Evolutionary conservation across 2,113 vertebrate species (phyloP).

Genomic region (Azemiops feae): DNA sequence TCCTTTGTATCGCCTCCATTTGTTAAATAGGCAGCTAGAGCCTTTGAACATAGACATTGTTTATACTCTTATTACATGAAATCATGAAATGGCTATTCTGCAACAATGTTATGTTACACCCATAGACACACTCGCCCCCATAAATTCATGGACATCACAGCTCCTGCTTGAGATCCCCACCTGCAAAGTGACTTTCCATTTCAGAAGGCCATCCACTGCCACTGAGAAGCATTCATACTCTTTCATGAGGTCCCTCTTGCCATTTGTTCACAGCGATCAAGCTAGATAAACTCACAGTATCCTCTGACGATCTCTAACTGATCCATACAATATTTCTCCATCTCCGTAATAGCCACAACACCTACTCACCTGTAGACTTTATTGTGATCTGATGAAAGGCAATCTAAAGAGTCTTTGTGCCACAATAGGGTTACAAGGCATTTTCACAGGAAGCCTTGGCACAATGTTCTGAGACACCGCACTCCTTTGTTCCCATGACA

Average conservation of each 20-base stretch:
- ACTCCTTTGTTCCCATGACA: neutral
- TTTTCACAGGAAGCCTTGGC: neutral
- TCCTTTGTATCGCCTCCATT: neutral
- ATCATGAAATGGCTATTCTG: neutral
- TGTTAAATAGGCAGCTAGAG: neutral
- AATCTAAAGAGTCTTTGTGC: conserved; percentile 28
- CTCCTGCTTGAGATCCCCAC: neutral
- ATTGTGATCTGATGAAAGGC: conserved; percentile 26
- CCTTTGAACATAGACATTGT: neutral
- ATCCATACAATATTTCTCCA: neutral
- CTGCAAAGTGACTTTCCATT: neutral
- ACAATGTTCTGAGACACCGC: neutral
- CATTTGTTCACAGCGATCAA: neutral
- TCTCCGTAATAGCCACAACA: conserved; percentile 9
- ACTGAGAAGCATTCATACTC: neutral
- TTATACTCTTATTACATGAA: neutral
- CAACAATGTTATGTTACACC: neutral
- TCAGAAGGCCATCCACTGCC: neutral
- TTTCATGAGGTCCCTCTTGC: neutral
- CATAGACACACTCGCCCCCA: neutral
- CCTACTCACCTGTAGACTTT: conserved; percentile 17
- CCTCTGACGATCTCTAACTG: neutral
- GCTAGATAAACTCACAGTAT: neutral
- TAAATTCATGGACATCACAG: neutral
- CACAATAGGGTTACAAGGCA: conserved; percentile 22